These are phyloP conservation scores for Bradypodion pumilum DNA, from an alignment of 2,797 vertebrate genomes.

Conservation along the genomic window DNA sequence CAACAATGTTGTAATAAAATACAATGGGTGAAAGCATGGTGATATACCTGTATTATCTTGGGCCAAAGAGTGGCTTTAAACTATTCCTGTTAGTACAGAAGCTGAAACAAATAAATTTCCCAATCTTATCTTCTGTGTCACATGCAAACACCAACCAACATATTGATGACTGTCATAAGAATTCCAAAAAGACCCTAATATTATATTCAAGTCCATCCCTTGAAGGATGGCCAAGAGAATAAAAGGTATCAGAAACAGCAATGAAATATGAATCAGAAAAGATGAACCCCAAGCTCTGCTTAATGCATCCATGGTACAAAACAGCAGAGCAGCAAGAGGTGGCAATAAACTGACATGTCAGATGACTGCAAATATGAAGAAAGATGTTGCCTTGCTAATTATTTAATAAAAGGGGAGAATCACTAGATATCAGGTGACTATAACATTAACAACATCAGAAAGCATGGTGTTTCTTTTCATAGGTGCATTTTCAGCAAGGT, in stretches of 20 bases:
- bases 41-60: slow-evolving; percentile 39
- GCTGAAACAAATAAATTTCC: slow-evolving; percentile 51
- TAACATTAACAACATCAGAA: slow-evolving; percentile 8
- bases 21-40: slow-evolving; percentile 33
- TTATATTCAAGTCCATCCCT: slow-evolving; percentile 10
- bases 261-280: background rate
- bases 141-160: slow-evolving; percentile 9
- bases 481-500: slow-evolving; percentile 41
- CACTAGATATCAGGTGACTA: slow-evolving; percentile 30
- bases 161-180: slow-evolving; percentile 35
- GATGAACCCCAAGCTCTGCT: slow-evolving; percentile 13
- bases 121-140: slow-evolving; percentile 37
- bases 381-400: background rate
- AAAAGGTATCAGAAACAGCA: background rate
- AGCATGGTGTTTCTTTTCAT: slow-evolving; percentile 33
- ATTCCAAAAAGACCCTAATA: slow-evolving; percentile 34
- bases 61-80: slow-evolving; percentile 45
- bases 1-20: background rate
- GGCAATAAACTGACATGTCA: slow-evolving; percentile 21
- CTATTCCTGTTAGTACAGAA: slow-evolving; percentile 40
- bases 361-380: slow-evolving; percentile 15
- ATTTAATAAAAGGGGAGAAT: slow-evolving; percentile 23
- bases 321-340: background rate
- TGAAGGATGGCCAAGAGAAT: slow-evolving; percentile 19
- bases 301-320: background rate